Evolutionary conservation across 2,113 vertebrate genomes (phyloP).

Genomic region (Colistium nudipinnis): DNA sequence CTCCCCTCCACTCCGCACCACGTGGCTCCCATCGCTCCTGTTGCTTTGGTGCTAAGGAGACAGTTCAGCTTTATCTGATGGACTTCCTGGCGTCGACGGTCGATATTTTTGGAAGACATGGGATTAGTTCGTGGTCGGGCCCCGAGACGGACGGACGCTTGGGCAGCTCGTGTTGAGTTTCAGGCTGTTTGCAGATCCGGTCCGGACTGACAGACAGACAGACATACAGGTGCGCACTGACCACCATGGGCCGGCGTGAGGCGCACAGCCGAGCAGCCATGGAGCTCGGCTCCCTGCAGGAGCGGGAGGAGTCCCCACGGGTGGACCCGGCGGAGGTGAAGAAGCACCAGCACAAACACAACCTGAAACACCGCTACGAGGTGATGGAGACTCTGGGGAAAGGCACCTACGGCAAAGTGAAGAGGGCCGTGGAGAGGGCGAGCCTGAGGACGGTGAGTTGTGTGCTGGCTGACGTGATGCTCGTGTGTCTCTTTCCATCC

Average conservation of each 20-base stretch:
- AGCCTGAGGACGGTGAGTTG: constrained; percentile 78
- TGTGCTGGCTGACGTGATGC: too few species aligned
- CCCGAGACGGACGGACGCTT: neutral
- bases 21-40: constrained; percentile 45
- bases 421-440: constrained; percentile 80
- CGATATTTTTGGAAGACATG: too few species aligned
- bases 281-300: constrained; percentile 70
- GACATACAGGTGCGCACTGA: constrained; percentile 47
- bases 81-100: neutral
- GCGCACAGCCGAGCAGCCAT: constrained; percentile 63
- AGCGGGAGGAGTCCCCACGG: constrained; percentile 37
- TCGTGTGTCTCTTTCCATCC: too few species aligned
- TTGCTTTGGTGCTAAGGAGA: constrained; percentile 28
- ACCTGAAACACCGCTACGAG: constrained; percentile 82
- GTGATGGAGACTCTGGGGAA: constrained; percentile 84
- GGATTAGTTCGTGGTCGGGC: neutral
- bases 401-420: constrained; percentile 85
- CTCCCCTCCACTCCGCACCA: constrained; percentile 37
- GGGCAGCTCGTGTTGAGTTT: neutral
- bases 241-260: constrained; percentile 74
- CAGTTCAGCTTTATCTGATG: neutral
- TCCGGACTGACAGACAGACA: constrained; percentile 15
- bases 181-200: neutral
- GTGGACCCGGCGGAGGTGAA: constrained; percentile 69
- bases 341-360: constrained; percentile 86